Evolutionary conservation across 2,113 vertebrate species (phyloP), one percentile per base, ranked within the genome.

Genomic region (Opisthocomus hoazin): DNA sequence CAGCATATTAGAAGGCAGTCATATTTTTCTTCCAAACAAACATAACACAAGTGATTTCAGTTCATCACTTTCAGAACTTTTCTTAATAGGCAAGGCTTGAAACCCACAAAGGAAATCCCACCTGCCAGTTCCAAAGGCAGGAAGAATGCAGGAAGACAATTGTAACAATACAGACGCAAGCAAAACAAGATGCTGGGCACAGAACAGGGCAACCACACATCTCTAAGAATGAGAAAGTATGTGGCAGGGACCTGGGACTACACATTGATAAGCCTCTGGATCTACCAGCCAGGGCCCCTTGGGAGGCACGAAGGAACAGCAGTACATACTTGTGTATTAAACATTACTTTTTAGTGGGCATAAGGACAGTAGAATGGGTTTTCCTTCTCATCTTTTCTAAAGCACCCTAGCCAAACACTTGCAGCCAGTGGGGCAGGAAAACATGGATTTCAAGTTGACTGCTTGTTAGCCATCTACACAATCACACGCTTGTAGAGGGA

Each of bases 251-350:
- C 13, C 45, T 58, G 41, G 19, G 11, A 26, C 37, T 74, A 16
- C 30, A 22, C 22, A 12, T 5, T 23, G 39, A 21, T 7, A 19
- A 95, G 39, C 39, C 39, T 50, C n/a, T 32, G 23, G 11, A 37
- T 14, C 41, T 51, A 21, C 48, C 21, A 39, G n/a, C 24, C 37
- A 20, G 2, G 1, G 8, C 0, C 13, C 21, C 11, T 12, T 4
- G 4, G 37, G 22, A 34, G 10, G 18, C 10, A 5, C 4, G 5
- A 3, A 6, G 7, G 3, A 10, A 60, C 36, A 70, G 36, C 46
- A 92, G 43, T 9, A 60, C n/a, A 10, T 16, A n/a, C 24, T 22
- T 29, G 2, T 12, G 27, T 27, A 14, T 18, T 24, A 36, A 29
- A 36, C 9, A 8, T 1, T 21, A 60, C 10, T 30, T 27, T 90